Conservation (phyloP, 2,797 vertebrate genomes). For the Carcharodon carcharias region DNA sequence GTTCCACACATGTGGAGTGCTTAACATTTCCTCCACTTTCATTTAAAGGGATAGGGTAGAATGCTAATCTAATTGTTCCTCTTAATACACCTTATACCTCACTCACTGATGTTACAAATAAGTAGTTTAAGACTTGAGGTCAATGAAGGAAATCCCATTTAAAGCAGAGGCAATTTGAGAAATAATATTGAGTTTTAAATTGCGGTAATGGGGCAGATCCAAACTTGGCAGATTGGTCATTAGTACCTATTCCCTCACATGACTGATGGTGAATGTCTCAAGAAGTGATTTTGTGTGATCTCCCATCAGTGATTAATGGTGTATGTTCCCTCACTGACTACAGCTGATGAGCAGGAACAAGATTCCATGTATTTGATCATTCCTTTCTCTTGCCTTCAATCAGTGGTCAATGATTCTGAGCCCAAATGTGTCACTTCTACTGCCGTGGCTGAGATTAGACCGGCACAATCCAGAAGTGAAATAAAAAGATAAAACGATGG, state of each 20-base stretch:
- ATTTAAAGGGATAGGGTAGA: background rate
- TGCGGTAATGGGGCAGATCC: background rate
- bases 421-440: background rate
- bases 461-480: background rate
- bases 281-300: background rate
- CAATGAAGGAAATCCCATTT: background rate
- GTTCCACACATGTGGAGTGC: background rate
- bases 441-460: background rate
- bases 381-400: background rate
- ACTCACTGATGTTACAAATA: background rate
- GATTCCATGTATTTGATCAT: background rate
- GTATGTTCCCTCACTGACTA: background rate
- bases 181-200: background rate
- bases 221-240: background rate
- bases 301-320: background rate
- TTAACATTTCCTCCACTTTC: background rate
- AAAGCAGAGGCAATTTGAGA: background rate
- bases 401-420: background rate
- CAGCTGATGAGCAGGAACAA: background rate
- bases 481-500: background rate
- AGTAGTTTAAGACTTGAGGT: background rate
- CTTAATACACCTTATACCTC: background rate
- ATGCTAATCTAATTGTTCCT: slow-evolving; percentile 11
- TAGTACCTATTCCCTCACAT: background rate
- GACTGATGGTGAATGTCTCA: background rate